Evolutionary conservation across 2,113 vertebrate genomes (phyloP).

Genomic region (Python bivittatus): DNA sequence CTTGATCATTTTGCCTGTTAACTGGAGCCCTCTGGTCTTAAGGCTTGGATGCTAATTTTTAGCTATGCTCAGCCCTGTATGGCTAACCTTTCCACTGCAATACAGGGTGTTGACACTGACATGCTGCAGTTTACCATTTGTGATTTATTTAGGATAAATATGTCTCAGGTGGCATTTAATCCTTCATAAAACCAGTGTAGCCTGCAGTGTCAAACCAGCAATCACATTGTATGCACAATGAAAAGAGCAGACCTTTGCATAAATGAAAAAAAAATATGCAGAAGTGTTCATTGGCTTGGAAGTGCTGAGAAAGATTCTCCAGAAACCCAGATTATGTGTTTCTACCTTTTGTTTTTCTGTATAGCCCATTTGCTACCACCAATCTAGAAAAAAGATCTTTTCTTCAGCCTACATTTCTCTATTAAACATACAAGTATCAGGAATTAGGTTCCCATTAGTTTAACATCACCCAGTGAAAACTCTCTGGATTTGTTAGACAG

Average conservation of each 20-base stretch:
- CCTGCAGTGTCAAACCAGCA: constrained; percentile 82
- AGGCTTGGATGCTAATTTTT: constrained; percentile 72
- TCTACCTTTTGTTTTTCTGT: constrained; percentile 35
- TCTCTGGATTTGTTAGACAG: neutral
- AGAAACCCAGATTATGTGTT: constrained; percentile 53
- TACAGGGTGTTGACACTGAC: constrained; percentile 77
- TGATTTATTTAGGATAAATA: constrained; percentile 83
- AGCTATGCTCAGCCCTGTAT: constrained; percentile 64
- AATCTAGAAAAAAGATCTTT: constrained; percentile 29
- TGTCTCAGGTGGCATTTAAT: constrained; percentile 84
- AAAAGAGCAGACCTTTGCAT: constrained; percentile 78
- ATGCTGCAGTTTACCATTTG: constrained; percentile 77
- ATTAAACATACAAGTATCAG: constrained; percentile 27
- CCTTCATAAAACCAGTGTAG: constrained; percentile 81
- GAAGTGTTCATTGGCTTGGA: constrained; percentile 63
- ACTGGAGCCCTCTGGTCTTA: constrained; percentile 63
- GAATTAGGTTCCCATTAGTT: neutral
- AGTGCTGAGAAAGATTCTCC: constrained; percentile 51
- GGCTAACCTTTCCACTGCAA: constrained; percentile 77
- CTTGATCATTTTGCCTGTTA: constrained; percentile 67
- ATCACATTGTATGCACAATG: constrained; percentile 74
- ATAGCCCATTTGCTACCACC: constrained; percentile 40
- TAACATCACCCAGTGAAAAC: neutral
- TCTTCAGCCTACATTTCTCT: constrained; percentile 35
- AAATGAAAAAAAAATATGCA: constrained; percentile 30